Base-by-base conservation (phyloP, 2,113 vertebrate genomes). In the Tonatia bakeri region DNA sequence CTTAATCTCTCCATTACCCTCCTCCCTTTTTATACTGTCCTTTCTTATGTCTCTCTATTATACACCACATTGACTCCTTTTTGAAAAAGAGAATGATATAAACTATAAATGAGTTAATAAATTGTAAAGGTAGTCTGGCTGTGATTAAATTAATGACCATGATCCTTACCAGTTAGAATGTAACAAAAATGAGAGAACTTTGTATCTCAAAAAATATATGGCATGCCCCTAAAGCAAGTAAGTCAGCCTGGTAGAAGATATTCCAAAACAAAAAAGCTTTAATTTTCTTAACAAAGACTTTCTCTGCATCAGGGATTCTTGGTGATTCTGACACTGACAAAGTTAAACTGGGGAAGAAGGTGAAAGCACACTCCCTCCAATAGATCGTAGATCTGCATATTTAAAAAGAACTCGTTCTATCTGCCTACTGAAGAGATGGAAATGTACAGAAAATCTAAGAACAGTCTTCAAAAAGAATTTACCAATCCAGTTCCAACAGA, bases 51-150 rank as follows among this genome's bases (percentile, higher is more conserved):
- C n/a, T 72, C 24, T 89, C 64, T 79, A 31, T 80, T 26, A 19
- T 85, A 83, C 1, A 67, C 47, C 33, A 82, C 50, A 47, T 90
- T 19, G 95, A 31, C 56, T 92, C 28, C 14, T 87, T 80, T 95
- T 70, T 81, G 24, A 31, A n/a, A 45, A 80, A 83, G 64, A 4
- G 47, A 88, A 95, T 43, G 24, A 50, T 94, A 59, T 77, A 94
- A 95, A 85, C 28, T 96, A n/a, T 84, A 96, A 89, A 56, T 95
- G 56, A 91, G 45, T 83, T 90, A 61, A 59, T 94, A 94, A 90
- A 64, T 36, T 91, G 2, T 77, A 77, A 93, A 91, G 16, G 26
- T 40, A 50, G 24, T 92, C 89, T 89, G 31, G 54, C 59, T 79
- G 3, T 79, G 22, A 73, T 89, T 16, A 95, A 96, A 91, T 83